Percentiles rank a stretch among this genome's conserved stretches.
Conservation (phyloP, 1,140 invertebrate species). For the Oryctes rhinoceros region DNA sequence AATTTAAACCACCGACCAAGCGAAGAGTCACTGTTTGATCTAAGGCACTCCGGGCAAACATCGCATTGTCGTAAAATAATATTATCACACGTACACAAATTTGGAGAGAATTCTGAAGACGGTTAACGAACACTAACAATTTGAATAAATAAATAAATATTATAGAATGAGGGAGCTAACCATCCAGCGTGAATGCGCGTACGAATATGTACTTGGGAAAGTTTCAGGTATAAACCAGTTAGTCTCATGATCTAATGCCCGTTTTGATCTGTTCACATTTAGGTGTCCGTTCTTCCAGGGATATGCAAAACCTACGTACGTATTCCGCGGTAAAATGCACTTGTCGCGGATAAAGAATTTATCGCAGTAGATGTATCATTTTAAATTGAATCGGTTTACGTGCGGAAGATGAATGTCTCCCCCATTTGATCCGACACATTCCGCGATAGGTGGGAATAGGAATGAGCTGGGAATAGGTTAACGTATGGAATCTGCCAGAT, state of each 20-base stretch:
- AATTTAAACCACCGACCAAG: too few species aligned
- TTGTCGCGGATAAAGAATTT: background rate
- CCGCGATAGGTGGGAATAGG: background rate
- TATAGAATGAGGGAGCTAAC: background rate
- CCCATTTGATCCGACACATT: background rate
- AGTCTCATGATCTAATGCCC: background rate
- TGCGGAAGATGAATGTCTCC: background rate
- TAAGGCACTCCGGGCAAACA: background rate
- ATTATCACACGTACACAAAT: constrained; percentile 11
- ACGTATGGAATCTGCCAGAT: too few species aligned
- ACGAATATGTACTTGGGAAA: background rate
- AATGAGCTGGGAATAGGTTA: too few species aligned
- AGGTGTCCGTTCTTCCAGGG: background rate
- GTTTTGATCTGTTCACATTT: background rate
- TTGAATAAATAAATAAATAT: constrained; percentile 13
- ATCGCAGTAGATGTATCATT: background rate
- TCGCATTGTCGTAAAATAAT: constrained; percentile 6
- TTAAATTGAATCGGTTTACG: background rate
- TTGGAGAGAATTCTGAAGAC: constrained; percentile 6
- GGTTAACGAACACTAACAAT: constrained; percentile 13
- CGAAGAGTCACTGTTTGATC: background rate
- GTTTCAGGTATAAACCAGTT: background rate
- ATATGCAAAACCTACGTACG: background rate
- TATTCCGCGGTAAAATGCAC: background rate
- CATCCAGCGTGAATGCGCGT: background rate